Evolutionary conservation across 2,113 vertebrate species (phyloP).

Genomic region (cat (Felis catus)): F.catus_Fca126_mat1.0 CM031423.1:12519001-12519500

Average conservation of each 20-base stretch:
- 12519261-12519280: conserved; percentile 83
- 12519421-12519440: background rate
- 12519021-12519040: conserved; percentile 73
- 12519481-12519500: background rate
- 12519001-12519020: conserved; percentile 77
- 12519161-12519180: conserved; percentile 84
- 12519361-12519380: background rate
- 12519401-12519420: background rate
- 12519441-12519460: background rate
- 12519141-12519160: conserved; percentile 75
- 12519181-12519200: conserved; percentile 84
- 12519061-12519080: conserved; percentile 79
- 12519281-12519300: conserved; percentile 70
- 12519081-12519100: conserved; percentile 81
- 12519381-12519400: background rate
- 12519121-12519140: conserved; percentile 78
- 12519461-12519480: background rate
- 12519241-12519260: conserved; percentile 79
- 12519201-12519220: conserved; percentile 76
- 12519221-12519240: conserved; percentile 74
- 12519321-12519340: background rate
- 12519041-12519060: conserved; percentile 84
- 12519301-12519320: background rate
- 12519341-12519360: background rate
- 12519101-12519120: conserved; percentile 77